Conservation (phyloP, 2,888 invertebrate species). For the Ashinkailepas kermadecensis region DNA sequence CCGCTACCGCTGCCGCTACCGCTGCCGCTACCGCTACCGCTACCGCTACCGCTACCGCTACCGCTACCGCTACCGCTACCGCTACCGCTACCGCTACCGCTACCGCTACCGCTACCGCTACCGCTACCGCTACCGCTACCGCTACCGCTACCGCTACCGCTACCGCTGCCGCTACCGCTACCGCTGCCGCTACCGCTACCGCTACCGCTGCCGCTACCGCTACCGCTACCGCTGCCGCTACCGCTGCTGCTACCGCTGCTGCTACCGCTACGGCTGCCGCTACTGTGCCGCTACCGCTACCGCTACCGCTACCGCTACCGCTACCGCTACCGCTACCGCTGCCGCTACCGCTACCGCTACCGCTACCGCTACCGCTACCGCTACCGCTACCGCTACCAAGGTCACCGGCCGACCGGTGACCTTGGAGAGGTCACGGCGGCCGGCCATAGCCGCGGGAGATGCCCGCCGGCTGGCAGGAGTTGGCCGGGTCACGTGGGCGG, state of each 20-base stretch:
- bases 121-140: neutral
- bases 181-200: neutral
- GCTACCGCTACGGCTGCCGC: neutral
- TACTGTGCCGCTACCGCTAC: no score
- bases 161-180: neutral
- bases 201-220: neutral
- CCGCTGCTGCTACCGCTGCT: neutral
- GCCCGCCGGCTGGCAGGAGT: no score
- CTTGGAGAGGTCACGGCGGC: no score
- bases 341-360: neutral
- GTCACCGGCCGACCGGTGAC: no score
- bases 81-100: neutral
- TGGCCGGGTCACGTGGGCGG: no score
- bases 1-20: neutral
- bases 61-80: neutral
- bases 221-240: neutral
- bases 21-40: neutral
- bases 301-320: neutral
- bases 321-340: neutral
- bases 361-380: neutral
- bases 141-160: neutral
- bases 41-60: neutral
- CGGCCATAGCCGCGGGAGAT: no score
- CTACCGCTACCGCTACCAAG: no score
- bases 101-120: neutral